A percentile compares a stretch with the other conserved stretches of the same genome.
Evolutionary conservation across 37 sponge, comb jelly and placozoan species (phyloP).

Genomic region (Chondrilla cf. caribensis): DNA sequence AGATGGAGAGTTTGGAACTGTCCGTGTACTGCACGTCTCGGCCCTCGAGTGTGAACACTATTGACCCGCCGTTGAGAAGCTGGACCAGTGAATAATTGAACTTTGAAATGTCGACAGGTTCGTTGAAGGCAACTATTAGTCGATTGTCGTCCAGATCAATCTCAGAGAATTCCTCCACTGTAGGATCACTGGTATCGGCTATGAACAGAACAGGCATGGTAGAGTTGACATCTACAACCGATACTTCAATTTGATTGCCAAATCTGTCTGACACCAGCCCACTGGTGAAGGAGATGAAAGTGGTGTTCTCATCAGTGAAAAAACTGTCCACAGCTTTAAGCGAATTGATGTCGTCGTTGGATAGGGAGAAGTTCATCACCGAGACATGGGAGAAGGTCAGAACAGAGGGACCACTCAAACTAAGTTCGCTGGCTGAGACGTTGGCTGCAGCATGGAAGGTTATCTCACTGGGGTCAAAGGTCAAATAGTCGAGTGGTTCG

Average conservation of each 20-base stretch:
- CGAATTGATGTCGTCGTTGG: slow-evolving; percentile 17
- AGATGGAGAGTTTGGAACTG: slow-evolving; percentile 25
- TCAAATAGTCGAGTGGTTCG: slow-evolving; percentile 39
- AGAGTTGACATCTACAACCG: slow-evolving; percentile 33
- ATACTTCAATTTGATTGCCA: slow-evolving; percentile 29
- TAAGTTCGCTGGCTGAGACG: slow-evolving; percentile 30
- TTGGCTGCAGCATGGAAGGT: slow-evolving; percentile 30
- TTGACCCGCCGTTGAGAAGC: slow-evolving; percentile 23
- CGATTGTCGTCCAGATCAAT: slow-evolving; percentile 57
- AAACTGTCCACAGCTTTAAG: slow-evolving; percentile 69
- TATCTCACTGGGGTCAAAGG: slow-evolving; percentile 19
- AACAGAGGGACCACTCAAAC: slow-evolving; percentile 24
- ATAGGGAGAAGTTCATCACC: slow-evolving; percentile 44
- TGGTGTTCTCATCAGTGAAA: slow-evolving; percentile 54
- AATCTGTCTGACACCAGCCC: slow-evolving; percentile 37
- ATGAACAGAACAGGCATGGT: slow-evolving; percentile 43
- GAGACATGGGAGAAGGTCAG: slow-evolving; percentile 9
- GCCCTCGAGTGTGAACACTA: slow-evolving; percentile 40
- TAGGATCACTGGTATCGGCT: slow-evolving; percentile 47
- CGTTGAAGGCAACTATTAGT: slow-evolving; percentile 63
- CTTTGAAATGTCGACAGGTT: slow-evolving; percentile 54
- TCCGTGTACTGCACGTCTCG: slow-evolving; percentile 29
- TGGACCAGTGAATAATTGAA: slow-evolving; percentile 36
- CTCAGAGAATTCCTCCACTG: slow-evolving; percentile 7
- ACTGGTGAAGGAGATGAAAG: slow-evolving; percentile 43